These are phyloP conservation scores for Eulimnadia texana DNA, from an alignment of 1,140 invertebrate species.

Conservation along the genomic window DNA sequence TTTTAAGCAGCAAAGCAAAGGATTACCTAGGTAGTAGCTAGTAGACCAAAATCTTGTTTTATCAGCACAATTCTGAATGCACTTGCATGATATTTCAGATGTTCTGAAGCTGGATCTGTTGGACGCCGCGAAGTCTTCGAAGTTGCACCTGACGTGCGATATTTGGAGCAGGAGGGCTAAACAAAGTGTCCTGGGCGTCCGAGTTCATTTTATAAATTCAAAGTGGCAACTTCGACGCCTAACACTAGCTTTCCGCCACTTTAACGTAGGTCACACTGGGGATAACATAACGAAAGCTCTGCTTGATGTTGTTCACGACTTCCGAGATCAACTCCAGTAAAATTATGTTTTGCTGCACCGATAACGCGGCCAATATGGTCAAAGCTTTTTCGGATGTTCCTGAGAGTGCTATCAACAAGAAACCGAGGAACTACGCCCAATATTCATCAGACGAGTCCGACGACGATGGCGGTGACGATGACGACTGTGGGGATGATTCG, in stretches of 20 bases:
- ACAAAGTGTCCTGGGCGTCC: background rate
- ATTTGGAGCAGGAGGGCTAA: conserved; percentile 9
- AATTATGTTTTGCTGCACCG: background rate
- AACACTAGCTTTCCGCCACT: conserved; percentile 1
- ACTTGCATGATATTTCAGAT: too few species aligned
- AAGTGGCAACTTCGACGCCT: background rate
- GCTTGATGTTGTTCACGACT: background rate
- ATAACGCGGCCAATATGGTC: conserved; percentile 2
- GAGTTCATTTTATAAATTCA: background rate
- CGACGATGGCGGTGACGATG: background rate
- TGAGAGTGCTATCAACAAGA: background rate
- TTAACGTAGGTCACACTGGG: background rate
- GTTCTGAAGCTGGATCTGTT: too few species aligned
- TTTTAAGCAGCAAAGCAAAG: too few species aligned
- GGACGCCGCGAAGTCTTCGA: too few species aligned
- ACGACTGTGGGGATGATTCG: background rate
- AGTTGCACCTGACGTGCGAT: background rate
- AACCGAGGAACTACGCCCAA: background rate
- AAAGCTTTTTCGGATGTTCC: conserved; percentile 3
- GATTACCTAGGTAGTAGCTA: too few species aligned
- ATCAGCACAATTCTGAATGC: too few species aligned
- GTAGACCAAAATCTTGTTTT: too few species aligned
- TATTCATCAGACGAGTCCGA: background rate
- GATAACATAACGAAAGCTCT: background rate
- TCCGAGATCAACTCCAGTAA: background rate